A percentile compares a stretch with the other conserved stretches of the same genome.
Evolutionary conservation across 2,797 vertebrate genomes (phyloP).

Genomic region (Danio kyathit): DNA sequence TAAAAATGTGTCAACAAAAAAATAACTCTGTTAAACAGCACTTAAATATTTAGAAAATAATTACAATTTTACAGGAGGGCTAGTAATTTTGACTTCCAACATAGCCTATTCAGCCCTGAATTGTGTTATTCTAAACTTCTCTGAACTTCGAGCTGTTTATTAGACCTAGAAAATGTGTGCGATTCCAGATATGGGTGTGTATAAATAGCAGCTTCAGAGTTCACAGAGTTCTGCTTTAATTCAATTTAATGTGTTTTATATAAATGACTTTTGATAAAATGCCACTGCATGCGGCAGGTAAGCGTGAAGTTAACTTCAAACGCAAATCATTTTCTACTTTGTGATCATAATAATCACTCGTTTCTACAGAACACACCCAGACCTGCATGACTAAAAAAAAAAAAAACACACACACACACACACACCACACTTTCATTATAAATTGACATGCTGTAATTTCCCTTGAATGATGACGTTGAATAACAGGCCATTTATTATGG

Average conservation of each 20-base stretch:
- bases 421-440: constrained; percentile 50
- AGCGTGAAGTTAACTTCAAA: constrained; percentile 48
- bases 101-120: constrained; percentile 32
- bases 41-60: too few species aligned
- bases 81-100: too few species aligned
- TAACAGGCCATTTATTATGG: constrained; percentile 44
- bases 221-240: constrained; percentile 60
- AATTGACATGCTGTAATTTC: constrained; percentile 55
- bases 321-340: constrained; percentile 57
- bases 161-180: constrained; percentile 57
- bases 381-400: constrained; percentile 35
- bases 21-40: too few species aligned
- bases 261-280: constrained; percentile 47
- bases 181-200: constrained; percentile 66
- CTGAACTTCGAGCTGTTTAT: constrained; percentile 65
- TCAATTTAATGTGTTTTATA: constrained; percentile 48
- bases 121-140: constrained; percentile 69
- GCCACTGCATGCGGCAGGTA: constrained; percentile 47
- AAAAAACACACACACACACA: too few species aligned
- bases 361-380: constrained; percentile 56
- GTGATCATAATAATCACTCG: constrained; percentile 63
- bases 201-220: constrained; percentile 57
- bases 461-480: constrained; percentile 44
- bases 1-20: too few species aligned
- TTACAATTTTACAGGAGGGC: too few species aligned